Conservation (phyloP, 2,113 vertebrate species). For the Anolis carolinensis region DNA sequence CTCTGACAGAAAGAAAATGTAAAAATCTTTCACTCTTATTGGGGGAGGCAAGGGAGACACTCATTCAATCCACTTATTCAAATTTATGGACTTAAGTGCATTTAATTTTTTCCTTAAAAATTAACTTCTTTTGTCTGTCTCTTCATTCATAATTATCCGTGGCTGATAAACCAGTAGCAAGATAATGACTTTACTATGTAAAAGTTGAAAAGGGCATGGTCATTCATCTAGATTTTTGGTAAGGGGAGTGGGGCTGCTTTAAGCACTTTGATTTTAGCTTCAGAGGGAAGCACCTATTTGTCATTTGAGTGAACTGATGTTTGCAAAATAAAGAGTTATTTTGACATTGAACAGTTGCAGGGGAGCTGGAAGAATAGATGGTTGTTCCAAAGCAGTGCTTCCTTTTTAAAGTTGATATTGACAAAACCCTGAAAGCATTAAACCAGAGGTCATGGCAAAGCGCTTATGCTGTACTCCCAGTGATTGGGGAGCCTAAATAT, state of each 20-base stretch:
- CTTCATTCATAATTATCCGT: constrained; percentile 33
- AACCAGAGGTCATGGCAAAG: constrained; percentile 73
- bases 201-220: constrained; percentile 17
- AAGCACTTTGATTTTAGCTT: neutral
- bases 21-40: neutral
- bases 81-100: neutral
- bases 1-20: neutral
- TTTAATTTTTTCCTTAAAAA: constrained; percentile 11
- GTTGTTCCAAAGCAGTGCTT: constrained; percentile 16
- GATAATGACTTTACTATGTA: constrained; percentile 54
- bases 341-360: neutral
- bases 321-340: neutral
- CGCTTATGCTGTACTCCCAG: constrained; percentile 75
- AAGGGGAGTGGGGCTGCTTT: constrained; percentile 11
- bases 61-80: neutral
- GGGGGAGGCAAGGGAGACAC: no score
- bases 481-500: constrained; percentile 84
- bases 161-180: constrained; percentile 60
- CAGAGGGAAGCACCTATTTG: rapidly evolving
- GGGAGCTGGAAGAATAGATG: rapidly evolving
- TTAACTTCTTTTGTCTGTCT: constrained; percentile 4
- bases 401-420: constrained; percentile 28
- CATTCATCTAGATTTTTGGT: neutral
- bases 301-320: neutral
- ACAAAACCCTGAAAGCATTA: constrained; percentile 25